Percentiles rank a stretch among this genome's conserved stretches.
Evolutionary conservation across 2,888 invertebrate genomes (phyloP).

Genomic region (Netelia virgata): DNA sequence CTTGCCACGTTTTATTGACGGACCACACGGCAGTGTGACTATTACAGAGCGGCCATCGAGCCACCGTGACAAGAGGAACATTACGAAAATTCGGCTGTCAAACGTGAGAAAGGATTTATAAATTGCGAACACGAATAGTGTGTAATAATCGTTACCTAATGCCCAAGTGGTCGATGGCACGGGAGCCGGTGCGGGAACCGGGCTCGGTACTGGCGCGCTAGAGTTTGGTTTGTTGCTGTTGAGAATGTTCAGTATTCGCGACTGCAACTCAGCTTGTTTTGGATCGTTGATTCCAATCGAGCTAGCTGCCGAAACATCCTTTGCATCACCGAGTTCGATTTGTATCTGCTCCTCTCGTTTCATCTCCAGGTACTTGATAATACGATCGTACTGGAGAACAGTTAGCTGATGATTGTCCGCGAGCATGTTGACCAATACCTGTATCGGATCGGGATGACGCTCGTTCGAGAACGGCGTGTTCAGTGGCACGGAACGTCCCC

Average conservation of each 20-base stretch:
- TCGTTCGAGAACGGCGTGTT: constrained; percentile 86
- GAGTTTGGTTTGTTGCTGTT: constrained; percentile 86
- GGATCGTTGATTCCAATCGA: constrained; percentile 85
- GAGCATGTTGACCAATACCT: constrained; percentile 89
- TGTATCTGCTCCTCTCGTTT: constrained; percentile 91
- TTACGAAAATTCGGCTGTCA: background rate
- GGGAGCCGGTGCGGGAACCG: constrained; percentile 82
- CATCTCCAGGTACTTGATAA: constrained; percentile 91
- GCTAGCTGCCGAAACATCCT: constrained; percentile 84
- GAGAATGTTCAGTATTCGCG: constrained; percentile 91
- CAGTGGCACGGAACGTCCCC: constrained; percentile 86
- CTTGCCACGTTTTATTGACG: constrained; percentile 49
- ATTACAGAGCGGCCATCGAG: constrained; percentile 13
- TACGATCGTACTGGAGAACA: constrained; percentile 91
- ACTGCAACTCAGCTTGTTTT: constrained; percentile 90
- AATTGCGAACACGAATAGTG: constrained; percentile 32
- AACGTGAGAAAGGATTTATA: background rate
- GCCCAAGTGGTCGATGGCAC: constrained; percentile 78
- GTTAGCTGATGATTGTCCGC: constrained; percentile 93
- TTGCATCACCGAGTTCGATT: constrained; percentile 90
- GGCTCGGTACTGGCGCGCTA: constrained; percentile 80
- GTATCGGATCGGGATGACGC: constrained; percentile 83
- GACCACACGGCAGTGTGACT: background rate
- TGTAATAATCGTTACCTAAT: constrained; percentile 78
- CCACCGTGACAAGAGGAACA: constrained; percentile 3